Conservation (phyloP, 2,113 vertebrate species). For the Halcyon senegalensis region DNA sequence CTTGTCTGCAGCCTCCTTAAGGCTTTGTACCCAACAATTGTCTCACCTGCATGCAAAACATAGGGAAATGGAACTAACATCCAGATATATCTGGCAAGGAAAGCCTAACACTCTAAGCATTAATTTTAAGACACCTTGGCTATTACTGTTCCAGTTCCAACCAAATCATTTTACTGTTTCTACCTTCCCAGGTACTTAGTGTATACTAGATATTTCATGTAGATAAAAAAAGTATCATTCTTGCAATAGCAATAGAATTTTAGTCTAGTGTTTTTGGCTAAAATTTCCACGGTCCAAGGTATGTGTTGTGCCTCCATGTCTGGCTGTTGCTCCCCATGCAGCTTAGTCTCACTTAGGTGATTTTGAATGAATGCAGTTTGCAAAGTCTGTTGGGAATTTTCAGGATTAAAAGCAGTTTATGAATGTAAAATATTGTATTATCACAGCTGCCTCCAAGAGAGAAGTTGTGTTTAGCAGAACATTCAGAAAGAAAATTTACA, state of each 20-base stretch:
- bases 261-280: background rate
- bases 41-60: background rate
- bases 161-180: background rate
- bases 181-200: background rate
- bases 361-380: background rate
- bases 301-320: background rate
- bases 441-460: conserved; percentile 41
- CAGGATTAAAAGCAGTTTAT: conserved; percentile 33
- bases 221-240: background rate
- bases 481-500: conserved; percentile 17
- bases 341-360: background rate
- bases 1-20: background rate
- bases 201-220: background rate
- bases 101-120: background rate
- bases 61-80: background rate
- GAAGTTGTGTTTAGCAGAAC: conserved; percentile 19
- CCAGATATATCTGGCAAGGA: background rate
- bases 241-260: background rate
- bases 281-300: background rate
- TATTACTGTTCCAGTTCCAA: background rate
- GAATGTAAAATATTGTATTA: conserved; percentile 39
- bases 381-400: conserved; percentile 19
- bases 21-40: background rate
- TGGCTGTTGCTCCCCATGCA: background rate
- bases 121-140: background rate